Evolutionary conservation across 2,113 vertebrate genomes (phyloP).

Genomic region (Isichthys henryi): DNA sequence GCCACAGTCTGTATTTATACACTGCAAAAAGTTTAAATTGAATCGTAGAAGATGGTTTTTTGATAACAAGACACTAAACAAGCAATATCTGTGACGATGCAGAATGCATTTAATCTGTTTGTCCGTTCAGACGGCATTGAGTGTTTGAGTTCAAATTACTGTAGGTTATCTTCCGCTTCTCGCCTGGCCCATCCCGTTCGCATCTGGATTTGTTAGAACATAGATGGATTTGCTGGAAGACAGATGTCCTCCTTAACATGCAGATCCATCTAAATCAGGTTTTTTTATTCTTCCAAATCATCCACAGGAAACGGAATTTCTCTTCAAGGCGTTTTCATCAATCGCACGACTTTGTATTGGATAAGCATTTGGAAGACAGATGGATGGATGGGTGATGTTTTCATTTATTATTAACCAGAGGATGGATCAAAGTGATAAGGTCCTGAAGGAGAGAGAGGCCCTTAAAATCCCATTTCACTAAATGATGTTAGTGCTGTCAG

Average conservation of each 20-base stretch:
- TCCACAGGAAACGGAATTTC: neutral
- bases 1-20: neutral
- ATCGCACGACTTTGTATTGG: neutral
- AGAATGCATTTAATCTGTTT: neutral
- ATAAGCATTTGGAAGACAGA: neutral
- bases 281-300: neutral
- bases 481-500: neutral
- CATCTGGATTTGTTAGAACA: neutral
- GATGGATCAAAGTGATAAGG: neutral
- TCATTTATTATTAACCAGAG: neutral
- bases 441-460: neutral
- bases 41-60: neutral
- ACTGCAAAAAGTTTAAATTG: neutral
- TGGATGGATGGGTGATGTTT: neutral
- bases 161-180: neutral
- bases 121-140: neutral
- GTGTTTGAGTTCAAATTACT: neutral
- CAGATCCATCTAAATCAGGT: neutral
- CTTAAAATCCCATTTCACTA: neutral
- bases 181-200: neutral
- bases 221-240: neutral
- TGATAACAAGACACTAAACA: constrained; percentile 4
- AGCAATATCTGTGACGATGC: neutral
- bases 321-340: neutral
- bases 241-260: neutral